These are phyloP conservation scores for Eucera pruinosa DNA, from an alignment of 2,888 invertebrate species.

Conservation along the genomic window DNA sequence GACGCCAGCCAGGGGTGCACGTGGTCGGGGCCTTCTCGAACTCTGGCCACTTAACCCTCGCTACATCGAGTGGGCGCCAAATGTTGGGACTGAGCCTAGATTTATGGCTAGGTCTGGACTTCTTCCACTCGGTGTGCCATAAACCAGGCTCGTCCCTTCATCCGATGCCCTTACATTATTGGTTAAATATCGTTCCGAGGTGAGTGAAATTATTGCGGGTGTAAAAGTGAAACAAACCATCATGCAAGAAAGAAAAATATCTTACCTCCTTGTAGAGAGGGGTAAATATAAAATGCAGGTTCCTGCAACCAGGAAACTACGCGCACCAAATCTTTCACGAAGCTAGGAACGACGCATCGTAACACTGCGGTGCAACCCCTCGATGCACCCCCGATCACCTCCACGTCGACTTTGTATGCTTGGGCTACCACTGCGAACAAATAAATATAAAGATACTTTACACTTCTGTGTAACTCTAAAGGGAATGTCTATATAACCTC, in stretches of 20 bases:
- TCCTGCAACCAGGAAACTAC: slow-evolving; percentile 92
- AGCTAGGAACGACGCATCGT: slow-evolving; percentile 90
- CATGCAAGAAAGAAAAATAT: neutral
- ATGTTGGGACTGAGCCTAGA: no score
- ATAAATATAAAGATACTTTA: slow-evolving; percentile 18
- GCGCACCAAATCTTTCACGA: slow-evolving; percentile 90
- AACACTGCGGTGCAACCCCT: slow-evolving; percentile 90
- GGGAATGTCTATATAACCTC: no score
- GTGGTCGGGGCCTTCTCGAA: no score
- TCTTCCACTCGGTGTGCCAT: no score
- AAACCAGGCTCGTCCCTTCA: no score
- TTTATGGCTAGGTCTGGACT: no score
- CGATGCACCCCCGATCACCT: slow-evolving; percentile 88
- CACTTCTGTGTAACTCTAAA: neutral
- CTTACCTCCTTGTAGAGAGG: slow-evolving; percentile 91
- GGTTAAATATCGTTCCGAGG: no score
- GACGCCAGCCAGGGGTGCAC: no score
- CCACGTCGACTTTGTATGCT: slow-evolving; percentile 90
- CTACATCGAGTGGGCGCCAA: no score
- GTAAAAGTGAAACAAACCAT: neutral
- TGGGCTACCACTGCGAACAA: slow-evolving; percentile 89
- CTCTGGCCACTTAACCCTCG: no score
- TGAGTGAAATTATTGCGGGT: no score
- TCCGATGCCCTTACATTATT: no score
- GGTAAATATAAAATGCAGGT: slow-evolving; percentile 90